Evolutionary conservation across 2,797 vertebrate species (phyloP).

Genomic region (Myotis daubentonii): DNA sequence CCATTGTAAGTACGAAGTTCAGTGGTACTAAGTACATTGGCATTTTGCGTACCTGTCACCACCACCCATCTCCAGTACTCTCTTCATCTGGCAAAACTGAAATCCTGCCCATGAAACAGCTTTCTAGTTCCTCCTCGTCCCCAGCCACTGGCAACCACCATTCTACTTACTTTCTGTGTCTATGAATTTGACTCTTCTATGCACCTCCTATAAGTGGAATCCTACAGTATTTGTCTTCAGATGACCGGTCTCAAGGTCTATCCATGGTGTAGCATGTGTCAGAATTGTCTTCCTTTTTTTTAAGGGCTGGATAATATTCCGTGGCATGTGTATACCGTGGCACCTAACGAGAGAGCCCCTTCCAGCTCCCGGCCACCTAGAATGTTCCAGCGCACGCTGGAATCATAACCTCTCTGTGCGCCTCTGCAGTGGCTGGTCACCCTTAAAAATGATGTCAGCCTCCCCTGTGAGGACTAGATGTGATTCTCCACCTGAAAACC

Average conservation of each 20-base stretch:
- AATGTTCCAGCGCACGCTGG: conserved; percentile 66
- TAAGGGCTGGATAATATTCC: background rate
- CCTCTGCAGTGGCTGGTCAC: conserved; percentile 79
- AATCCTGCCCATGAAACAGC: background rate
- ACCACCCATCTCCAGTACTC: background rate
- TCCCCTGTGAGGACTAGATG: conserved; percentile 63
- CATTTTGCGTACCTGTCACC: no score
- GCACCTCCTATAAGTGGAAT: background rate
- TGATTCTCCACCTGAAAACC: conserved; percentile 73
- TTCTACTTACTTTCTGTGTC: background rate
- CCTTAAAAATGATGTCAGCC: conserved; percentile 80
- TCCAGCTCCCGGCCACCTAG: conserved; percentile 68
- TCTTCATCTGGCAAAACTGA: background rate
- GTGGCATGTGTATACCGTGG: conserved; percentile 25
- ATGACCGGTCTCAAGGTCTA: background rate
- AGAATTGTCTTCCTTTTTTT: background rate
- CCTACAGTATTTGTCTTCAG: background rate
- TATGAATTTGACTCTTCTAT: background rate
- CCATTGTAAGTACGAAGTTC: background rate
- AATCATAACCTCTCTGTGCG: conserved; percentile 82
- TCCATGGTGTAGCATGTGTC: background rate
- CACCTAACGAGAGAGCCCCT: conserved; percentile 80
- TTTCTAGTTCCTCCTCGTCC: background rate
- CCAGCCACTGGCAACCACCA: rapidly evolving
- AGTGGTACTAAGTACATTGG: background rate